Base-by-base conservation (phyloP, 2,113 vertebrate genomes). In the Ageneiosus marmoratus region DNA sequence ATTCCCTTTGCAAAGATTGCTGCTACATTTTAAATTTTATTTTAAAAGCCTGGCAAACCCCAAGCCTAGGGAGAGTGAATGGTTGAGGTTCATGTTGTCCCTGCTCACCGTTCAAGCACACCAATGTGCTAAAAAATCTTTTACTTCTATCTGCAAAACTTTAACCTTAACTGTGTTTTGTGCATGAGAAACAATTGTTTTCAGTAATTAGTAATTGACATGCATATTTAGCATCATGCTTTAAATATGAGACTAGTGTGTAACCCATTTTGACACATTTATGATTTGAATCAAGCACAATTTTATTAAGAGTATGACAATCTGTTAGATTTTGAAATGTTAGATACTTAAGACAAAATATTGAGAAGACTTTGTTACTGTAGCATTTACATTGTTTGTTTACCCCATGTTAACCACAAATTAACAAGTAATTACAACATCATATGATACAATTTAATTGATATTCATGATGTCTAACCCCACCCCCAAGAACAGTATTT, bases 401-500 rank as follows among this genome's bases (percentile, higher is more conserved):
- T 63, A 27, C 58, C 29, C 4, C 11, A 41, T 58, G 34, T 13
- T 34, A 67, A 29, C 34, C 10, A 32, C 69, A 37, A 56, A 22
- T 37, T 10, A 27, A 41, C 44, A 10, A 65, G 11, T 41, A 34
- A 72, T 37, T 9, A 55, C 51, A 79, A 15, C n/a, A 32, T 34
- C 34, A 48, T 32, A 50, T 29, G 11, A 58, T 41, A 18, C 18
- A 37, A 27, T 67, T 75, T 16, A 63, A 53, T 6, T 63, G 56
- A 62, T 29, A 83, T 81, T 75, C 62, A 63, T 34, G 95, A 77
- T 55, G 97, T 91, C 29, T 84, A 92, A 92, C 98, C 97, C 85
- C 95, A 90, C 95, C 97, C 96, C 96, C 96, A 98, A 98, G 98
- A 99, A 99, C 98, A 99, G 98, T 98, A 98, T 98, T 99, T 98